These are phyloP conservation scores for Zosterops japonicus DNA, from an alignment of 2,113 vertebrate genomes.

Conservation along the genomic window DNA sequence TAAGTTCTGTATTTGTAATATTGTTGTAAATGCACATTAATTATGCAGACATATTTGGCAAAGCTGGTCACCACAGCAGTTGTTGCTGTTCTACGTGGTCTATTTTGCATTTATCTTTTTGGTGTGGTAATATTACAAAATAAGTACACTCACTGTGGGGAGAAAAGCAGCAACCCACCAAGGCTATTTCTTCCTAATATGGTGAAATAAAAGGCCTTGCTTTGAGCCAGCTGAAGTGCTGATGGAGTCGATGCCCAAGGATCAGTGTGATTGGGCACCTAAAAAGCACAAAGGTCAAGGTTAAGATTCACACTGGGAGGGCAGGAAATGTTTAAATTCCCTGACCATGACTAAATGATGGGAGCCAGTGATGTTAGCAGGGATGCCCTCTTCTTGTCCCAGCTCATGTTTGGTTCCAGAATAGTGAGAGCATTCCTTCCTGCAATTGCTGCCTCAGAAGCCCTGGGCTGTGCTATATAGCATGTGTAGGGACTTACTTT, in stretches of 20 bases:
- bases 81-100: neutral
- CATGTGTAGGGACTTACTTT: neutral
- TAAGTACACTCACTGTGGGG: neutral
- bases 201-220: constrained; percentile 44
- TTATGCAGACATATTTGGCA: neutral
- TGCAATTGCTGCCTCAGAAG: accelerated
- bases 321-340: constrained; percentile 59
- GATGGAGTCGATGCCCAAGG: neutral
- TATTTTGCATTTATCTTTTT: constrained; percentile 57
- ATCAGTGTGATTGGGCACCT: neutral
- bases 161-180: neutral
- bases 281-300: neutral
- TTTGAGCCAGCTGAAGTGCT: neutral
- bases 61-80: constrained; percentile 17
- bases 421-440: neutral
- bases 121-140: constrained; percentile 45
- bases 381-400: neutral
- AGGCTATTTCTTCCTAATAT: constrained; percentile 67
- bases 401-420: neutral
- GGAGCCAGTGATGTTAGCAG: neutral
- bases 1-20: neutral
- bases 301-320: constrained; percentile 5
- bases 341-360: constrained; percentile 25
- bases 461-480: neutral
- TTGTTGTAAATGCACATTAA: neutral